Evolutionary conservation across 2,888 invertebrate genomes (phyloP), one percentile per base, ranked within the genome.

Genomic region (Drosophila neutralis): DNA sequence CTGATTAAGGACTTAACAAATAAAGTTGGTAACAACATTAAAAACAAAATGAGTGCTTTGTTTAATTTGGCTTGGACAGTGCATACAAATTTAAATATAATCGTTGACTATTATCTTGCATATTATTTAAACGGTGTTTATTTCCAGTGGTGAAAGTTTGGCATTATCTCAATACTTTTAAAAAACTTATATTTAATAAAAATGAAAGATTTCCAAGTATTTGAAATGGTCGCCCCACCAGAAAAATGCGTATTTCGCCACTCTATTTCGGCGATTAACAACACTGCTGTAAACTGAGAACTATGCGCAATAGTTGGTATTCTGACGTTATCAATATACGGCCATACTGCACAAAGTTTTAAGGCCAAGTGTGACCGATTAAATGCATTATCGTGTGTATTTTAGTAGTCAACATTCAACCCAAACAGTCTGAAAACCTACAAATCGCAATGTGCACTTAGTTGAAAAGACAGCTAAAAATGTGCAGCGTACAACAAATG

Each of bases 1-100:
- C 91, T 91, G 92, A 91, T 92, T 90, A 90, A 87, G 85, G 78
- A 91, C 84, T 83, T 90, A 90, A 89, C 75, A 82, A 83, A 80
- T 83, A 87, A 83, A 84, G 90, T 91, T 91, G 91, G 88, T 82
- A 86, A 82, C 89, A 83, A 91, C 90, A 84, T 80, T 82, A 91
- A 82, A 91, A 82, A 74, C 69, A 56, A 81, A 59, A 31, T n/a
- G 15, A 29, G 3, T 57, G 7, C 6, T 42, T 57, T 31, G 6
- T 51, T 51, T 51, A 11, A n/a, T 51, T 51, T n/a, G 11, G n/a
- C n/a, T 51, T 49, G 27, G 11, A 11, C 3, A 24, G 10, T 2
- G 4, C 24, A n/a, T n/a, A n/a, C n/a, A 49, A 49, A 10, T 49
- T 29, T 18, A 11, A 29, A 11, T 29, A 6, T 18, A 18, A 2